Percentiles rank a stretch among this genome's conserved stretches.
Evolutionary conservation across 2,888 invertebrate species (phyloP).

Genomic region (Chelonus formosanus): DNA sequence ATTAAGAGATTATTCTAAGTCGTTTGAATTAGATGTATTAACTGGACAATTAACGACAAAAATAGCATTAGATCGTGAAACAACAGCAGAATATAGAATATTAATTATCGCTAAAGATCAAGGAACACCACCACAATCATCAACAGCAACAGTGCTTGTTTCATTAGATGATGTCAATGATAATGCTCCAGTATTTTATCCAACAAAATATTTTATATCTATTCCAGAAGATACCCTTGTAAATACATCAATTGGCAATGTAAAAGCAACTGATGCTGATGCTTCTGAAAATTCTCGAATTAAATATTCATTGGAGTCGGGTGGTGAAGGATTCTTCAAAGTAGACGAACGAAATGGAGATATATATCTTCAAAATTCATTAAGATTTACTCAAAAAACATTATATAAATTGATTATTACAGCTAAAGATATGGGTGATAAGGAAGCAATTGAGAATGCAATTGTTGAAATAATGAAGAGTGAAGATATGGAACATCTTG

Average conservation of each 20-base stretch:
- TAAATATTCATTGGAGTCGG: slow-evolving; percentile 80
- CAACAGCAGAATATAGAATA: slow-evolving; percentile 79
- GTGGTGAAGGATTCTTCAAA: slow-evolving; percentile 81
- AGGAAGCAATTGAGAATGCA: slow-evolving; percentile 77
- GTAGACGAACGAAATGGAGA: slow-evolving; percentile 82
- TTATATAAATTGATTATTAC: slow-evolving; percentile 79
- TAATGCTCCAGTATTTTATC: slow-evolving; percentile 92
- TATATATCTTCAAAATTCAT: slow-evolving; percentile 74
- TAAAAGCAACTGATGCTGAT: slow-evolving; percentile 86
- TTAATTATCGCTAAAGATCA: slow-evolving; percentile 90
- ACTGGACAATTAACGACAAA: slow-evolving; percentile 86
- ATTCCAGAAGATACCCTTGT: slow-evolving; percentile 75
- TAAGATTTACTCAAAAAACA: slow-evolving; percentile 73
- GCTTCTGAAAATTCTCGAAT: slow-evolving; percentile 87
- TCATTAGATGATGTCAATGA: slow-evolving; percentile 89
- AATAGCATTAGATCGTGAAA: slow-evolving; percentile 83
- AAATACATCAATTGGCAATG: slow-evolving; percentile 75
- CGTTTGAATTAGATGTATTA: slow-evolving; percentile 82
- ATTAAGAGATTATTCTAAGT: slow-evolving; percentile 82
- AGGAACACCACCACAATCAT: slow-evolving; percentile 88
- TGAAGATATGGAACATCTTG: slow-evolving; percentile 75
- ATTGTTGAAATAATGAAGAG: slow-evolving; percentile 82
- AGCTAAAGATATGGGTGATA: slow-evolving; percentile 83
- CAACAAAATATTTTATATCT: slow-evolving; percentile 82
- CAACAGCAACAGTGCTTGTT: slow-evolving; percentile 86